These are phyloP conservation scores for Montipora capitata DNA, from an alignment of 92 coral and sea anemone species.

Conservation along the genomic window DNA sequence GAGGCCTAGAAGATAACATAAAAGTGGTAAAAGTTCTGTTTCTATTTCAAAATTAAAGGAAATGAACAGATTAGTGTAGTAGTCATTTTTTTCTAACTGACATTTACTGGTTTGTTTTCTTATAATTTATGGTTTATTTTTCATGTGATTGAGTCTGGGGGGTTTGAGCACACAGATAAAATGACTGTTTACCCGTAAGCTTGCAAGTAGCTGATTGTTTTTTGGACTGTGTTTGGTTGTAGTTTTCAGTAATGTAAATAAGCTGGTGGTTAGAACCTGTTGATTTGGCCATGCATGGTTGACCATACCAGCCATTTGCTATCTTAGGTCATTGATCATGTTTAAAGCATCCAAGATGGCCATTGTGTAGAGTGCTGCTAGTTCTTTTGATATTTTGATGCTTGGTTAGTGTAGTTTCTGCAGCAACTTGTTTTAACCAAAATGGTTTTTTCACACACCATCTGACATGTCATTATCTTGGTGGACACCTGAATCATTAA, in stretches of 20 bases:
- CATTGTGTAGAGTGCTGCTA: constrained; percentile 30
- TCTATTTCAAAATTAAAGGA: neutral
- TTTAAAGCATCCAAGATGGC: constrained; percentile 56
- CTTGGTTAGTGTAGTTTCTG: constrained; percentile 3
- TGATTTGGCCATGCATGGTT: constrained; percentile 44
- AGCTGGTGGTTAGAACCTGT: constrained; percentile 47
- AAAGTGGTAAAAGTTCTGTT: constrained; percentile 27
- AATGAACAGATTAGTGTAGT: neutral
- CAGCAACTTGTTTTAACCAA: neutral
- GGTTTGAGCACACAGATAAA: neutral
- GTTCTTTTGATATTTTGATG: constrained; percentile 14
- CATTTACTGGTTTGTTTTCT: neutral
- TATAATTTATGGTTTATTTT: neutral
- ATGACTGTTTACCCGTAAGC: neutral
- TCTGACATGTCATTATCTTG: neutral
- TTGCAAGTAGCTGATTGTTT: constrained; percentile 21
- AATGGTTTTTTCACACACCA: neutral
- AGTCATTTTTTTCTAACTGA: neutral
- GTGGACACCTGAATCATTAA: neutral
- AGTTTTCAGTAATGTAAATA: constrained; percentile 5
- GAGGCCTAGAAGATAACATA: constrained; percentile 30
- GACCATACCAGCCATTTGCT: constrained; percentile 46
- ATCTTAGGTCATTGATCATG: constrained; percentile 56
- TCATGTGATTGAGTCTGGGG: neutral
- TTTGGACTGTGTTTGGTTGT: constrained; percentile 8